phyloP scores from a whole-genome alignment of 1,140 invertebrate genomes.

The Polyergus mexicanus region DNA sequence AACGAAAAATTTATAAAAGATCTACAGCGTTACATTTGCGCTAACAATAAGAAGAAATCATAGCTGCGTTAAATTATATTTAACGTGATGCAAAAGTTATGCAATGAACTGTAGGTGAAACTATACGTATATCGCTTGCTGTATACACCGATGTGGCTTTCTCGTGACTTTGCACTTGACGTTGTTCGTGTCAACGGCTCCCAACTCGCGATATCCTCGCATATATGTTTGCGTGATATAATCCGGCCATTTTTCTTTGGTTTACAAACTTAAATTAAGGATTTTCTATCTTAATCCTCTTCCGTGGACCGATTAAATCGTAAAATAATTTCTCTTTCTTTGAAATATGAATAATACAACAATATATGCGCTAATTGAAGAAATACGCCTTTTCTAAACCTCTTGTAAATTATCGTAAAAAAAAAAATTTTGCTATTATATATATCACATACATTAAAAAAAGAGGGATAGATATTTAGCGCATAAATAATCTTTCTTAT shows the following conservation, averaged over 20 bases:
- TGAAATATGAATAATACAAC: neutral
- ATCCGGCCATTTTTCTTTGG: neutral
- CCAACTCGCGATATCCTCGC: constrained; percentile 9
- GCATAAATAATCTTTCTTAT: neutral
- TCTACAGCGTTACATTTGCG: neutral
- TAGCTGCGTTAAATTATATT: constrained; percentile 13
- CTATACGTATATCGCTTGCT: neutral
- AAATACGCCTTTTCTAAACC: neutral
- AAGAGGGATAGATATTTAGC: neutral
- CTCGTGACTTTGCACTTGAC: constrained; percentile 51
- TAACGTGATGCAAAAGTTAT: constrained; percentile 19
- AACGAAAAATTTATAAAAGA: neutral
- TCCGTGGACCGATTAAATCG: neutral
- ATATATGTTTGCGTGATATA: constrained; percentile 29
- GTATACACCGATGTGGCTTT: constrained; percentile 21
- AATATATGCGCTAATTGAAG: neutral
- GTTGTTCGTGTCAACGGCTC: constrained; percentile 41
- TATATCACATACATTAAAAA: neutral
- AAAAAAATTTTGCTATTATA: neutral
- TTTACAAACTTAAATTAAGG: constrained; percentile 38
- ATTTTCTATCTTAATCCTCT: constrained; percentile 24
- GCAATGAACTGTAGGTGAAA: neutral
- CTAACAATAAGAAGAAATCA: neutral
- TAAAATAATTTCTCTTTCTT: neutral
- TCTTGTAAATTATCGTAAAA: neutral